These are phyloP conservation scores for Pseudoips prasinana DNA, from an alignment of 2,888 invertebrate species.

Conservation along the genomic window DNA sequence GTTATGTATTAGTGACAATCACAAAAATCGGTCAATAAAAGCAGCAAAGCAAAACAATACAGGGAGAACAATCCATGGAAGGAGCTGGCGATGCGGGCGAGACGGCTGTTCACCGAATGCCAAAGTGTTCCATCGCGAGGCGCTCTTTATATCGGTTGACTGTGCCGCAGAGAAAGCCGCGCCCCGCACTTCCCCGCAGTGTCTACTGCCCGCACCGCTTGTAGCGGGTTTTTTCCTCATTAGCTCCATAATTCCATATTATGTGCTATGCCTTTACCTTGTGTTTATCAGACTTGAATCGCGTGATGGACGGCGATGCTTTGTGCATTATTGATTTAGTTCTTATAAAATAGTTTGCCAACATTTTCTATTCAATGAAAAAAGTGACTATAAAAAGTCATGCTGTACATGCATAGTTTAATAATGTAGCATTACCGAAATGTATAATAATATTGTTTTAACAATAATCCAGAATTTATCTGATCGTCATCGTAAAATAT, in stretches of 20 bases:
- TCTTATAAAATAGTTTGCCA: slow-evolving; percentile 20
- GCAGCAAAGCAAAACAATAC: slow-evolving; percentile 57
- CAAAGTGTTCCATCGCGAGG: slow-evolving; percentile 73
- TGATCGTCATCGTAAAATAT: no score
- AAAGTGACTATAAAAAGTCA: slow-evolving; percentile 6
- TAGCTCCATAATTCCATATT: slow-evolving; percentile 71
- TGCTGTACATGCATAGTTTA: no score
- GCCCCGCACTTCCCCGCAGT: slow-evolving; percentile 66
- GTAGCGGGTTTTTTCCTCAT: slow-evolving; percentile 81
- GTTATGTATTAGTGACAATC: slow-evolving; percentile 66
- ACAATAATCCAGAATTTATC: no score
- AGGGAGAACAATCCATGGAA: slow-evolving; percentile 46
- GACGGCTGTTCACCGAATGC: slow-evolving; percentile 81
- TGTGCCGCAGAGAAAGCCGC: slow-evolving; percentile 77
- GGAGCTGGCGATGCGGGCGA: slow-evolving; percentile 70
- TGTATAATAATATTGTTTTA: no score
- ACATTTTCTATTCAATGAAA: slow-evolving; percentile 10
- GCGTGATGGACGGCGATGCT: slow-evolving; percentile 53
- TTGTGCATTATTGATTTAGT: slow-evolving; percentile 40
- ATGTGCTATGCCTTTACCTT: slow-evolving; percentile 61
- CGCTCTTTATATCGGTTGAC: slow-evolving; percentile 77
- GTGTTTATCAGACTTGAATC: slow-evolving; percentile 69
- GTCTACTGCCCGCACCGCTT: slow-evolving; percentile 57
- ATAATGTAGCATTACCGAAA: no score
- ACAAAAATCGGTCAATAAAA: slow-evolving; percentile 51